phyloP scores from a whole-genome alignment of 2,113 vertebrate genomes.

The Grantiella picta region DNA sequence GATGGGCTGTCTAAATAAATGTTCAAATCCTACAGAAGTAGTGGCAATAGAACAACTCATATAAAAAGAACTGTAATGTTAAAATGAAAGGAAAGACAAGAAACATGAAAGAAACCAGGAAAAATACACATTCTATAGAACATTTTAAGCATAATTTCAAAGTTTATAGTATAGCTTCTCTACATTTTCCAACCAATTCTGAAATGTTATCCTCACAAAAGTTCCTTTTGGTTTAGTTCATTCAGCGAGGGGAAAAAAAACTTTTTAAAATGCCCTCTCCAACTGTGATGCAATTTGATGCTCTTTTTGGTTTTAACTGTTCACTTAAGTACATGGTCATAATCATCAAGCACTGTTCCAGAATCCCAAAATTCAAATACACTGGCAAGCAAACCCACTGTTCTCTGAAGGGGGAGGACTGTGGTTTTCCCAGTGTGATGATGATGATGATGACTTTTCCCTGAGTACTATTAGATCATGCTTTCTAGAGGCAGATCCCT shows the following conservation, averaged over 20 bases:
- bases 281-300: neutral
- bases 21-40: neutral
- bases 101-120: neutral
- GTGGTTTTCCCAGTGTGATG: conserved; percentile 2
- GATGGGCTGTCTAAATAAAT: neutral
- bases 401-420: neutral
- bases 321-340: neutral
- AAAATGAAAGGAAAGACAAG: neutral
- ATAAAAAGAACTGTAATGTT: neutral
- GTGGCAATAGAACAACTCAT: neutral
- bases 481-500: neutral
- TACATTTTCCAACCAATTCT: neutral
- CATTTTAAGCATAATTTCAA: neutral
- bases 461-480: neutral
- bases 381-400: neutral
- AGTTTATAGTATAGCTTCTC: neutral
- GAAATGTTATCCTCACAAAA: neutral
- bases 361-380: conserved; percentile 1
- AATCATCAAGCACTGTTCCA: neutral
- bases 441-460: neutral
- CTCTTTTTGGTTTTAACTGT: neutral
- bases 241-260: neutral
- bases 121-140: neutral
- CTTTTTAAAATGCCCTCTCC: neutral
- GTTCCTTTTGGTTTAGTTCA: neutral